A percentile compares a stretch with the other conserved stretches of the same genome.
phyloP scores from a whole-genome alignment of 2,113 vertebrate species.

The Ameiurus melas region DNA sequence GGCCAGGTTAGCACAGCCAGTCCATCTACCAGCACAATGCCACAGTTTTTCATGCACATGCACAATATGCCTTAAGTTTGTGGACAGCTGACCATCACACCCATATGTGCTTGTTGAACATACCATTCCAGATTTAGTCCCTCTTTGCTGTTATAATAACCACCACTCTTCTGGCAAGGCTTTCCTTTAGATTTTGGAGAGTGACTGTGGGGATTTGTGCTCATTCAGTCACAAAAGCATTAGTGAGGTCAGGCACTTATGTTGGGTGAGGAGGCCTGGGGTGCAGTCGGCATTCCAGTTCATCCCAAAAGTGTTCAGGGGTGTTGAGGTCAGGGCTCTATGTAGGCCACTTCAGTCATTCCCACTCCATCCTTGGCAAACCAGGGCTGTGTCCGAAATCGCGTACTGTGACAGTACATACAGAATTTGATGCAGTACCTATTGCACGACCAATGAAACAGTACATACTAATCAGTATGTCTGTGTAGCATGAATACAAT shows the following conservation, averaged over 20 bases:
- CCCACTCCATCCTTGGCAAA: not conserved
- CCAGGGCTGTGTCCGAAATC: too few relatives aligned
- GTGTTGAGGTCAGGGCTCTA: not conserved
- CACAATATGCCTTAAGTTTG: not conserved
- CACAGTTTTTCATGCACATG: not conserved
- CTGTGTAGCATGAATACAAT: too few relatives aligned
- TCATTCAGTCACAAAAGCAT: not conserved
- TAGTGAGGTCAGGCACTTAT: not conserved
- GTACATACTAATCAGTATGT: too few relatives aligned
- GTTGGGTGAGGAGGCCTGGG: not conserved
- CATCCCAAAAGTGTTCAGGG: not conserved
- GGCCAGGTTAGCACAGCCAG: too few relatives aligned
- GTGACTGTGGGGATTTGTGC: not conserved
- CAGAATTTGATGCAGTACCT: too few relatives aligned
- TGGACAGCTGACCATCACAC: not conserved
- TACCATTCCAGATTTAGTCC: not conserved
- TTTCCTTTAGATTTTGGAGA: not conserved
- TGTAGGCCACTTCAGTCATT: not conserved
- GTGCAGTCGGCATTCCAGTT: not conserved
- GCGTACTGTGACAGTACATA: too few relatives aligned
- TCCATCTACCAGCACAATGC: too few relatives aligned
- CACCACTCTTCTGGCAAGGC: not conserved
- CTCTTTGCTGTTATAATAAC: not conserved
- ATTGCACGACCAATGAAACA: too few relatives aligned
- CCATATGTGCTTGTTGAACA: not conserved